Conservation (phyloP, 2,113 vertebrate genomes). For the Caretta caretta region DNA sequence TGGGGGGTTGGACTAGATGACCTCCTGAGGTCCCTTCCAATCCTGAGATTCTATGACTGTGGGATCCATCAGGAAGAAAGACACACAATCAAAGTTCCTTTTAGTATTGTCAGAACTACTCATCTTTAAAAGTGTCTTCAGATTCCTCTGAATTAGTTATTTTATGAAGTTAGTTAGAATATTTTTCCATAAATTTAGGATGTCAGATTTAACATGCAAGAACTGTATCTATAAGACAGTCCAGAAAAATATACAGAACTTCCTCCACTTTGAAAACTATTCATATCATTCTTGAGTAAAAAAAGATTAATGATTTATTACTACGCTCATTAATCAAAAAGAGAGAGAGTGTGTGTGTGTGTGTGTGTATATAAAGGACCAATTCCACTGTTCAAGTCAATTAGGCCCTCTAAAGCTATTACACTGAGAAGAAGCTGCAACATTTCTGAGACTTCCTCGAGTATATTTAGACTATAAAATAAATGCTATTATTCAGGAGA, state of each 20-base stretch:
- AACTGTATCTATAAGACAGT: constrained; percentile 43
- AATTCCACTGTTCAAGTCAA: constrained; percentile 79
- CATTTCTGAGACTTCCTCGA: constrained; percentile 77
- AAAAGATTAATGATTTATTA: constrained; percentile 85
- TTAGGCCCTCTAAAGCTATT: constrained; percentile 80
- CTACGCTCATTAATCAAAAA: constrained; percentile 84
- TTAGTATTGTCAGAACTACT: constrained; percentile 57
- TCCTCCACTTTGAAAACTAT: constrained; percentile 51
- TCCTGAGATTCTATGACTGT: not conserved
- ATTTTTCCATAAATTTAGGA: constrained; percentile 42
- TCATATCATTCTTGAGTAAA: constrained; percentile 72
- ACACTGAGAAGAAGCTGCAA: constrained; percentile 67
- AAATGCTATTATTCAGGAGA: constrained; percentile 83
- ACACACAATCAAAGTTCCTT: constrained; percentile 23
- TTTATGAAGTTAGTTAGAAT: constrained; percentile 42
- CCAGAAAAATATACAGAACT: constrained; percentile 56
- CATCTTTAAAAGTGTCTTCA: constrained; percentile 43
- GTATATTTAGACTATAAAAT: constrained; percentile 82
- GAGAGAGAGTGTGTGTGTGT: constrained; percentile 2
- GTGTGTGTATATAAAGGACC: constrained; percentile 59
- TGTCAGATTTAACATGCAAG: constrained; percentile 56
- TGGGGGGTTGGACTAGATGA: no score
- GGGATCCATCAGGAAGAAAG: constrained; percentile 47
- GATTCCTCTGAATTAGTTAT: not conserved
- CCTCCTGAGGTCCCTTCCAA: no score